Evolutionary conservation across 2,113 vertebrate species (phyloP), one percentile per base, ranked within the genome.

Genomic region (Falcunculus frontatus): DNA sequence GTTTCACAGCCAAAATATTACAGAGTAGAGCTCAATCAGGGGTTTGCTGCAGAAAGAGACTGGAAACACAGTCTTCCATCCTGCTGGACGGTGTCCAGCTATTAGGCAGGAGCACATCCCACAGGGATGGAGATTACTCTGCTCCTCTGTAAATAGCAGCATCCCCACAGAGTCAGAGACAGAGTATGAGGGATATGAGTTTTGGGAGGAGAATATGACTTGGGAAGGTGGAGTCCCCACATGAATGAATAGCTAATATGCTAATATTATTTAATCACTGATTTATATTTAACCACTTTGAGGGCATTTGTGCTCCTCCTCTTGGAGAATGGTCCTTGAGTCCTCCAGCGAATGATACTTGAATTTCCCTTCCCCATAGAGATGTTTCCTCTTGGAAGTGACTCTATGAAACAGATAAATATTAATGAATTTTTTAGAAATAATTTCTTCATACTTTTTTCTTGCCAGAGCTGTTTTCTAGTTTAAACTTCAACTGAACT

Each of bases 381-480:
- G 74, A 35, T 67, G 47, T 55, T 92, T 93, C 32, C 25, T 89
- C 59, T 87, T 74, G 86, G 64, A 90, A 92, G 21, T 59, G 49
- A 67, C 1, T 42, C 59, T 56, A 29, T 7, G 32, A 90, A 93
- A 55, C 30, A 88, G 39, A 76, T 73, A 87, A 39, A 78, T 93
- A 95, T 89, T 97, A 95, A 93, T 37, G 80, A 78, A 72, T 81
- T 72, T 77, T 95, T 95, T 90, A 89, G 89, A 90, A 90, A 93
- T 30, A 16, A 70, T 78, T 95, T 95, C 73, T 95, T 83, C 44
- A 21, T 67, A 68, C 10, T 64, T 94, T 77, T 95, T 92, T 35
- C 80, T 64, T 89, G 76, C 91, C 91, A 90, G 47, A 89, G 42
- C 83, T 77, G 84, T 67, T 90, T 95, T 93, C 56, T 80, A 92